Percentiles rank a stretch among this genome's conserved stretches.
phyloP scores from a whole-genome alignment of 2,888 invertebrate species.

The Idaea straminata region DNA sequence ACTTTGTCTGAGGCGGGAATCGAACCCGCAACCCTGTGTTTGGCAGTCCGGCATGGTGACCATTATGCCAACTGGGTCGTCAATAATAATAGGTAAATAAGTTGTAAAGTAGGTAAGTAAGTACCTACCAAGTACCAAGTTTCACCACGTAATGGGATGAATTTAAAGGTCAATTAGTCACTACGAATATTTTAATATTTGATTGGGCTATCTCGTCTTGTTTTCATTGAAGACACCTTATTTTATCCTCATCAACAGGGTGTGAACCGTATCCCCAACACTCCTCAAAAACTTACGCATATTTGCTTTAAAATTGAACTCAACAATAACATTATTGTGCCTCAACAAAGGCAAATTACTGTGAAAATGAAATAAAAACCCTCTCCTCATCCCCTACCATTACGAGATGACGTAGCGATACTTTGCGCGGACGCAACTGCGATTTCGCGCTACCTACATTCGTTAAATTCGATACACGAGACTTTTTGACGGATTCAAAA shows the following conservation, averaged over 20 bases:
- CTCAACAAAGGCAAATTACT: conserved; percentile 75
- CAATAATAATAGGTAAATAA: too few species aligned
- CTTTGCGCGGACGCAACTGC: conserved; percentile 67
- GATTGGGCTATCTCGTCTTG: neutral
- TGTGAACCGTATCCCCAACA: conserved; percentile 64
- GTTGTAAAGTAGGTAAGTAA: too few species aligned
- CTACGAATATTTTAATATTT: neutral
- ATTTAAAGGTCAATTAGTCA: too few species aligned
- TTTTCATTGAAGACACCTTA: neutral
- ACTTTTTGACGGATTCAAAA: conserved; percentile 25
- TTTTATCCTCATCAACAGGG: conserved; percentile 44
- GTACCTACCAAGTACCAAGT: too few species aligned
- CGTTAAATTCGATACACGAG: conserved; percentile 30
- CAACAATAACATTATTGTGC: conserved; percentile 69
- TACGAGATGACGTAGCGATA: conserved; percentile 78
- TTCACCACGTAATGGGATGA: too few species aligned
- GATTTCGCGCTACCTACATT: conserved; percentile 49
- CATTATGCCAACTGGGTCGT: too few species aligned
- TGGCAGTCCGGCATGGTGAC: too few species aligned
- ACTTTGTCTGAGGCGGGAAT: too few species aligned
- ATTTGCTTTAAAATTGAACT: conserved; percentile 75
- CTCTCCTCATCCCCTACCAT: conserved; percentile 75
- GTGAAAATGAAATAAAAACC: conserved; percentile 77
- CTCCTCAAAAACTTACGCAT: conserved; percentile 59
- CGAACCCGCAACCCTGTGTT: too few species aligned